Percentiles rank a stretch among this genome's conserved stretches.
These are phyloP conservation scores for Penaeus japonicus DNA, from an alignment of 1,140 invertebrate species.

Conservation along the genomic window DNA sequence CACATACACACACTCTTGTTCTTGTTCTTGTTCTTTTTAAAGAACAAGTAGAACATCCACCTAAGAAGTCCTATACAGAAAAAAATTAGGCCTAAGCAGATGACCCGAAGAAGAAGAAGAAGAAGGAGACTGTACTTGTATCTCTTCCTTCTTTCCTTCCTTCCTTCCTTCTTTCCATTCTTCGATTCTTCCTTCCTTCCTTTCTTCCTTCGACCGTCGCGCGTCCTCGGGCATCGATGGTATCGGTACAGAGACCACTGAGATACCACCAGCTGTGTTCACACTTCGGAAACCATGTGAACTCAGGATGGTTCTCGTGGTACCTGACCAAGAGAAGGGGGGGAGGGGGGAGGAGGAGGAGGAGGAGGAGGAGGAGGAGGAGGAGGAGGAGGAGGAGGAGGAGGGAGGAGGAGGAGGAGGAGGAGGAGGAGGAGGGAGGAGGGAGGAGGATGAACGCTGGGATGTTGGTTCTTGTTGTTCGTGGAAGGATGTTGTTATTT, in stretches of 20 bases:
- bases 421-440: background rate
- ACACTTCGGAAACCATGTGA: slow-evolving; percentile 81
- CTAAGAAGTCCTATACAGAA: no score
- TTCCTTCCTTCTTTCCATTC: background rate
- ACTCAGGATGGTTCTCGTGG: slow-evolving; percentile 90
- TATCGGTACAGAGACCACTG: slow-evolving; percentile 69
- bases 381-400: no score
- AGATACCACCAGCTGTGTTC: slow-evolving; percentile 99
- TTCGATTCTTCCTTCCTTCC: background rate
- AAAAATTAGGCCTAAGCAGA: no score
- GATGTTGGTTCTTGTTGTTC: no score
- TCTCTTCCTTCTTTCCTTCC: background rate
- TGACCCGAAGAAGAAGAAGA: no score
- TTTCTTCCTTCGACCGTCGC: background rate
- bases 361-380: background rate
- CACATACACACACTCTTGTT: no score
- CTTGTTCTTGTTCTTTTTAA: no score
- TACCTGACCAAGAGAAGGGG: background rate
- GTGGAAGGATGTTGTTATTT: no score
- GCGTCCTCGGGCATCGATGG: background rate
- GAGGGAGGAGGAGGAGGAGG: no score
- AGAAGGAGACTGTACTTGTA: no score
- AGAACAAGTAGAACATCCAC: no score
- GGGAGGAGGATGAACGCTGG: no score
- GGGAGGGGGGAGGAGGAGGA: background rate